Evolutionary conservation across 2,888 invertebrate species (phyloP), one percentile per base, ranked within the genome.

Genomic region (Zonitis immaculata): DNA sequence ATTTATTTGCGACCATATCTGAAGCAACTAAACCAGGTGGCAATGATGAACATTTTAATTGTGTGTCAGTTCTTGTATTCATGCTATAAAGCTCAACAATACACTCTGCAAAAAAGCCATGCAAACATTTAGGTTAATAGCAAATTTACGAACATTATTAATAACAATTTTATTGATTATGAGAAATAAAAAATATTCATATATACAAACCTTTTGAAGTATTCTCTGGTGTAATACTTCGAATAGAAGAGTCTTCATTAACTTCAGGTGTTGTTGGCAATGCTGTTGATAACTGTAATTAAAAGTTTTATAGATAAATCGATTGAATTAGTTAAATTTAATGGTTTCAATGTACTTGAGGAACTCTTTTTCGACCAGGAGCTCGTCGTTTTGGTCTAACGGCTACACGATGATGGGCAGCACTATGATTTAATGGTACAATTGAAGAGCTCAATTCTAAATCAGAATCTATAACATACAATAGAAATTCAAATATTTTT

Each of bases 321-420:
- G 12, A 12, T 43, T 49, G 9, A 39, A 45, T n/a, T n/a, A n/a
- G n/a, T n/a, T n/a, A n/a, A n/a, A n/a, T n/a, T n/a, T n/a, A n/a
- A n/a, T n/a, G n/a, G n/a, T n/a, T n/a, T n/a, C n/a, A n/a, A n/a
- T 14, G 49, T 59, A 80, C 80, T 74, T 80, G 79, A 52, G 77
- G 72, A 11, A 77, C 80, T 72, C 83, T 79, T 73, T 85, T 83
- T 66, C 86, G 80, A 46, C 86, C 74, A 5, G 88, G 87, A 22
- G 87, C 86, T 57, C 86, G 88, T 64, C 88, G 81, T 57, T 85
- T 82, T 20, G 89, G 89, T 44, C 86, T 80, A 53, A 90, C 84
- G 45, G 89, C 84, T 80, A 89, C 89, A 77, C 87, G 86, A 78
- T 90, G 90, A 64, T 82, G 83, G 52, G 90, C 90, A 44, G 89